Evolutionary conservation across 2,113 vertebrate genomes (phyloP).

Genomic region (Crotalus horridus): DNA sequence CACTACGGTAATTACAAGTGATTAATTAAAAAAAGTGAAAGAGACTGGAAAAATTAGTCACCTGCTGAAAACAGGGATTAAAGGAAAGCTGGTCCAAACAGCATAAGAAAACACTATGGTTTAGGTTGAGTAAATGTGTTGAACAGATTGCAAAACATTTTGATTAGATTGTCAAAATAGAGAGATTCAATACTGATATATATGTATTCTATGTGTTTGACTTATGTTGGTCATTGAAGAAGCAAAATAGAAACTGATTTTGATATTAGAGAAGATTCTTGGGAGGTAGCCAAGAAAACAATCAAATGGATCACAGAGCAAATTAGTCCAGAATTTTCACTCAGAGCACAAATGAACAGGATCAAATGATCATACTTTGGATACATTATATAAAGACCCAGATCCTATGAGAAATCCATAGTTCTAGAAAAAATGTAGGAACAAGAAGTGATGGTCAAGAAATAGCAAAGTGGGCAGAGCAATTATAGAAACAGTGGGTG

Average conservation of each 20-base stretch:
- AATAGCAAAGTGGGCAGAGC: background rate
- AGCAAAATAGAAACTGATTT: background rate
- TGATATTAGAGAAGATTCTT: background rate
- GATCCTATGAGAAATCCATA: background rate
- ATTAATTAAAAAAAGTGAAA: conserved; percentile 43
- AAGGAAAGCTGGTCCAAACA: conserved; percentile 46
- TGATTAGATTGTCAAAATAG: background rate
- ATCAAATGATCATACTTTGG: background rate
- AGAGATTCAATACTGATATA: background rate
- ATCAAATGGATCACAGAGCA: background rate
- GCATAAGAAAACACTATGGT: conserved; percentile 53
- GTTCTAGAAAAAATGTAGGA: background rate
- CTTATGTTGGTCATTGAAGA: background rate
- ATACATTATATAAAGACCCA: background rate
- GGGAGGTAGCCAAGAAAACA: background rate
- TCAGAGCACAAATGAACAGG: background rate
- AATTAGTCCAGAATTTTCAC: background rate
- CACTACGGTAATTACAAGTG: conserved; percentile 54
- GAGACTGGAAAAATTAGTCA: conserved; percentile 57
- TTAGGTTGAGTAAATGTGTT: conserved; percentile 43
- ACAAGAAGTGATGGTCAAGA: background rate
- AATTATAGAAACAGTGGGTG: background rate
- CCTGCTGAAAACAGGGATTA: conserved; percentile 65
- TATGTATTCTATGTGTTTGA: background rate
- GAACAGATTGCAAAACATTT: background rate